A percentile compares a stretch with the other conserved stretches of the same genome.
phyloP scores from a whole-genome alignment of 2,888 invertebrate species.

The Latrodectus hesperus region DNA sequence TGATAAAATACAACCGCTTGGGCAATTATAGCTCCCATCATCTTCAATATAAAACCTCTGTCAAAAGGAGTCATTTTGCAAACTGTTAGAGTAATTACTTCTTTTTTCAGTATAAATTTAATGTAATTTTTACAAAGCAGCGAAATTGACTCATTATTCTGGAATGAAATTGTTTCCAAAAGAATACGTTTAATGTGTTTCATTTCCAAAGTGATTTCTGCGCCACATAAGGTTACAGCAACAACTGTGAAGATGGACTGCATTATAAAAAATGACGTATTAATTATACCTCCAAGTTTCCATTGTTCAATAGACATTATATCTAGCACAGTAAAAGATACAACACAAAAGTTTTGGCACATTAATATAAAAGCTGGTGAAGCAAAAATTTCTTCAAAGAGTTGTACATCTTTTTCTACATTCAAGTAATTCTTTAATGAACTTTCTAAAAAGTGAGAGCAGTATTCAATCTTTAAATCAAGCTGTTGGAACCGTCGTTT shows the following conservation, averaged over 20 bases:
- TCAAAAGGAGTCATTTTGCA: conserved; percentile 2
- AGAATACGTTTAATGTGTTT: not conserved
- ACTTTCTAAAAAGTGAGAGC: too few species aligned
- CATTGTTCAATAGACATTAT: not conserved
- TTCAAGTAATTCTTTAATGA: not conserved
- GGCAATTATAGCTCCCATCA: conserved; percentile 2
- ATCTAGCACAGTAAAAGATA: not conserved
- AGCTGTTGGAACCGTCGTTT: too few species aligned
- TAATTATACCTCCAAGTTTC: not conserved
- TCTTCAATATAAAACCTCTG: conserved; percentile 2
- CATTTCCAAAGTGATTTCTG: conserved; percentile 2
- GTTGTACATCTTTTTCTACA: not conserved
- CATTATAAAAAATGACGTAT: not conserved
- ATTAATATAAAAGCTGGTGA: not conserved
- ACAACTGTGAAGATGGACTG: not conserved
- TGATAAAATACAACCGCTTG: conserved; percentile 3
- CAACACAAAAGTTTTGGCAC: conserved; percentile 10
- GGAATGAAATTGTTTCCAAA: not conserved
- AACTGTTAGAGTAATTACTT: not conserved
- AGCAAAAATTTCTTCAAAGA: conserved; percentile 4
- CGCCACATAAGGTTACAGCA: not conserved
- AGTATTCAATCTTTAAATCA: too few species aligned
- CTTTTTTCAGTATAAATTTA: not conserved
- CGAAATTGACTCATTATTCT: not conserved
- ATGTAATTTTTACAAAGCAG: not conserved